Base-by-base conservation (phyloP, 2,113 vertebrate genomes). In the Telmatochromis brachygnathus region DNA sequence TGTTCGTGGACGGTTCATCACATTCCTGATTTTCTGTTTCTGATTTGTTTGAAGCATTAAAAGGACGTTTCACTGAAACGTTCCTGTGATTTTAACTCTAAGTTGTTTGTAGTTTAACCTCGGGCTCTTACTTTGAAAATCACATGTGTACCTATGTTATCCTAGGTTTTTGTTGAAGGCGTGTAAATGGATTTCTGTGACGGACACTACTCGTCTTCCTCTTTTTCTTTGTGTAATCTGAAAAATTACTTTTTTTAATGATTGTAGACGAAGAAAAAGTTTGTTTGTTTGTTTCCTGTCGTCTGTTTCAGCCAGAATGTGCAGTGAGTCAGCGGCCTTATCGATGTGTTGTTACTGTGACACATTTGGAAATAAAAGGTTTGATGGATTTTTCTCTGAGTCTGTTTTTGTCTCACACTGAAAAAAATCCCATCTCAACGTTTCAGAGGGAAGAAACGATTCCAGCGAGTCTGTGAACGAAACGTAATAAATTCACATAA, bases 251-350 rank as follows among this genome's bases (percentile, higher is more conserved):
- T 1, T 8, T 88, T 89, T 90, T 88, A 58, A 26, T 70, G 21
- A 85, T 83, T 85, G 42, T 75, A 47, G 47, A 42, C 9, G 37
- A 42, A 86, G 75, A 91, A 54, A 51, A 65, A 30, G n/a, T 15
- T 82, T 87, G 55, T 30, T 55, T 55, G 12, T 58, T 35, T 82
- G 56, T 87, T 73, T 88, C 21, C 79, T 30, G 70, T 87, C 6
- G 1, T 70, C 39, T 17, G 51, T 54, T 80, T 85, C 77, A 70
- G 12, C 11, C 65, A 28, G 88, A 93, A 82, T 91, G 85, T 84
- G 58, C 56, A 17, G 87, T 53, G 86, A 84, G 84, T 62, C 47
- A 2, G 94, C 92, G 94, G 94, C 94, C 93, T 94, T 94, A 93
- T 89, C 83, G 62, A 81, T 87, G 86, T 90, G 65, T 12, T 73